These are phyloP conservation scores for Cordilura impudica DNA, from an alignment of 2,888 invertebrate genomes.

Conservation along the genomic window DNA sequence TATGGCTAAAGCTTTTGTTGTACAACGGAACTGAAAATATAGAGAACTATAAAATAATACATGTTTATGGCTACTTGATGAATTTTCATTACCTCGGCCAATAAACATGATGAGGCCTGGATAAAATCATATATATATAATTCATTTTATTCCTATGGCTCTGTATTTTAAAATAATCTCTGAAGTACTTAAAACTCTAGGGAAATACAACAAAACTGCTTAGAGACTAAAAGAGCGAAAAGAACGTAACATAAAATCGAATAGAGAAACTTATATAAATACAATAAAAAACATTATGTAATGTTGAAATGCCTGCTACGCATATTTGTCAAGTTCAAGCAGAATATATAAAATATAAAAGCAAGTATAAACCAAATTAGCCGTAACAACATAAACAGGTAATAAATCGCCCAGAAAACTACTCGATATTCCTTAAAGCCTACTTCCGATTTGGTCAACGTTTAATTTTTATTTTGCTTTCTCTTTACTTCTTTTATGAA, in stretches of 20 bases:
- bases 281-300: neutral
- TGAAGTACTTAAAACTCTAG: conserved; percentile 39
- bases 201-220: neutral
- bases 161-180: conserved; percentile 8
- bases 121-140: neutral
- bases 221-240: neutral
- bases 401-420: conserved; percentile 67
- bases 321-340: neutral
- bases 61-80: conserved; percentile 44
- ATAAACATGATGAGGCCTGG: conserved; percentile 9
- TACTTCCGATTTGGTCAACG: conserved; percentile 29
- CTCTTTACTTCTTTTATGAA: neutral
- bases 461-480: neutral
- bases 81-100: conserved; percentile 36
- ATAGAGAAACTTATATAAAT: neutral
- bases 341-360: conserved; percentile 9
- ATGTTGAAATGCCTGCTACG: neutral
- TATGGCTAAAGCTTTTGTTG: neutral
- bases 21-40: neutral
- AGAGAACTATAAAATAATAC: conserved; percentile 41
- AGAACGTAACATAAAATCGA: neutral
- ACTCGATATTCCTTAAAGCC: conserved; percentile 46
- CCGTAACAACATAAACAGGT: conserved; percentile 71
- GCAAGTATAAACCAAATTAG: conserved; percentile 68
- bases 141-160: neutral